Percentiles rank a stretch among this genome's conserved stretches.
phyloP scores from a whole-genome alignment of 2,888 invertebrate genomes.

The Heterodera filipjevi region DNA sequence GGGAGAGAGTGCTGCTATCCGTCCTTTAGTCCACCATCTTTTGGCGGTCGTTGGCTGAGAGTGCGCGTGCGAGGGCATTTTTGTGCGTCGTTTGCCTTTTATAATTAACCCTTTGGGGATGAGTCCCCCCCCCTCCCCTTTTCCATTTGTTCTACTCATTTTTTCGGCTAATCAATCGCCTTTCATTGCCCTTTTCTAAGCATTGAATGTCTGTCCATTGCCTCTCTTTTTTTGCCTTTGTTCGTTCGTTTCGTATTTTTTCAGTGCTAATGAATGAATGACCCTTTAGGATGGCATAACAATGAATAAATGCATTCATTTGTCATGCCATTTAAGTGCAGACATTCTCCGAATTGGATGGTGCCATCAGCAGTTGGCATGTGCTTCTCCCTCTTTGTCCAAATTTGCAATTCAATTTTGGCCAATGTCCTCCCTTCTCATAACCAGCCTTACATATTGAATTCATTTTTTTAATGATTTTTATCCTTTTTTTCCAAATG shows the following conservation, averaged over 20 bases:
- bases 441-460: neutral
- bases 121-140: no score
- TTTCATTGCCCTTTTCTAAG: neutral
- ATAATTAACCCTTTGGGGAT: neutral
- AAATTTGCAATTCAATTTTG: constrained; percentile 7
- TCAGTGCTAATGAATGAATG: neutral
- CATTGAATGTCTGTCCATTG: no score
- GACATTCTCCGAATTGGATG: neutral
- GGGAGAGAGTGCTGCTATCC: neutral
- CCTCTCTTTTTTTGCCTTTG: no score
- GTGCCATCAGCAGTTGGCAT: neutral
- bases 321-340: neutral
- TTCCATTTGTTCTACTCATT: neutral
- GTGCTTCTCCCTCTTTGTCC: neutral
- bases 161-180: neutral
- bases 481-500: no score
- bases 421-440: neutral
- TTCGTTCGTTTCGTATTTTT: neutral
- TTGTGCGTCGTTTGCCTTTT: neutral
- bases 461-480: neutral
- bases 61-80: neutral
- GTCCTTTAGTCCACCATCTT: neutral
- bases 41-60: neutral
- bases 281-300: neutral
- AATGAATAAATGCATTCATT: neutral